Evolutionary conservation across 1,140 invertebrate species (phyloP), one percentile per base, ranked within the genome.

Genomic region (Trichomalopsis sarcophagae): DNA sequence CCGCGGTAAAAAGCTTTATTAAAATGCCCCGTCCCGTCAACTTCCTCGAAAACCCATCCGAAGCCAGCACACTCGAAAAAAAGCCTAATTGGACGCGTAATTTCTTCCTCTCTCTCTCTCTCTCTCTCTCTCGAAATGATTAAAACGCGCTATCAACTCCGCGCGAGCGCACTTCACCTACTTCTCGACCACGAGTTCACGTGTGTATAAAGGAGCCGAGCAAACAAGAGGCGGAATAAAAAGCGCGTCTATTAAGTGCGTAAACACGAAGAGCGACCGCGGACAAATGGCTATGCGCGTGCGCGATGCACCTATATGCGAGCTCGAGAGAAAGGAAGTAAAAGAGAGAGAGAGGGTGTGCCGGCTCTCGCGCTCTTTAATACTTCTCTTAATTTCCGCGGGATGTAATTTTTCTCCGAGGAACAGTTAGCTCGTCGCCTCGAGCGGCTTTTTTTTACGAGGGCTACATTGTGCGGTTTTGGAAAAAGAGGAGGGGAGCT

Each of bases 351-450:
- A 50, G 17, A 82, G 81, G 82, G 74, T 69, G 62, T n/a, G 81
- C 47, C 73, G 81, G 40, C 81, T 75, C 55, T 21, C 7, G 40
- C 7, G 5, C 40, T 44, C 40, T 84, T 79, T 80, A 80, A 80
- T 84, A 11, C 77, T 23, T 17, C 83, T 74, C 66, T 84, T 84
- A 80, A 84, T 84, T 84, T 84, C 83, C 83, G 83, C 83, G 68
- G 76, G 69, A 79, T 80, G 66, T 40, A 23, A 80, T 84, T 84
- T 80, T 84, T 84, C 17, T 62, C 17, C 21, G 2, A n/a, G 17
- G 55, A 62, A 62, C 55, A 21, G 55, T 62, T 62, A 62, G 27
- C 36, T 73, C 81, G 62, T 23, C 13, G 40, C 47, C 75, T 55
- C n/a, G 55, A n/a, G 55, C 62, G 2, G 36, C 36, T n/a, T 30